Evolutionary conservation across 2,797 vertebrate species (phyloP).

Genomic region (Sebastes itinus): DNA sequence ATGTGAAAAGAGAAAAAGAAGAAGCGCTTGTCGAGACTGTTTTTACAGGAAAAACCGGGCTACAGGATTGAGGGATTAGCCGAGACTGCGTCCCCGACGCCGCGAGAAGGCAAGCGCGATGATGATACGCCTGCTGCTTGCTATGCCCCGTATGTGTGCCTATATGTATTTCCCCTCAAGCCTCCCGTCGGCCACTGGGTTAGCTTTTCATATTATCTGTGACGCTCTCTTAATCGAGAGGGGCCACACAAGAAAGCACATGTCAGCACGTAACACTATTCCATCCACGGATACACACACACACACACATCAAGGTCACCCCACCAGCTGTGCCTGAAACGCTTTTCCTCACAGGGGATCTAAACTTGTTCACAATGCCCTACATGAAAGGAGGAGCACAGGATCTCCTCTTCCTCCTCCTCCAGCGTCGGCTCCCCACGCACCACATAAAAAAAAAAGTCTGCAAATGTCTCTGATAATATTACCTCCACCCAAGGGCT

Average conservation of each 20-base stretch:
- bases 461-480: conserved; percentile 30
- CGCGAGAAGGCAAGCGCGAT: conserved; percentile 38
- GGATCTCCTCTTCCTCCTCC: conserved; percentile 44
- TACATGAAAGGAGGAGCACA: conserved; percentile 58
- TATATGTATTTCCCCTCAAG: conserved; percentile 13
- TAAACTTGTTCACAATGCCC: conserved; percentile 64
- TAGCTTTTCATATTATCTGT: conserved; percentile 61
- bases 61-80: conserved; percentile 70
- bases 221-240: conserved; percentile 60
- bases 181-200: conserved; percentile 31
- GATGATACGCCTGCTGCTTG: conserved; percentile 59
- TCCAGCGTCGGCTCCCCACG: conserved; percentile 31
- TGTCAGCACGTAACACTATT: conserved; percentile 38
- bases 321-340: conserved; percentile 71
- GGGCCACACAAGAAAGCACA: conserved; percentile 48
- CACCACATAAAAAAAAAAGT: conserved; percentile 7
- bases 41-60: conserved; percentile 46
- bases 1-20: conserved; percentile 60
- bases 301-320: conserved; percentile 68
- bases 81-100: conserved; percentile 47
- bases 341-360: conserved; percentile 59
- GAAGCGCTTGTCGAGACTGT: conserved; percentile 40
- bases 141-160: background rate
- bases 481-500: conserved; percentile 25
- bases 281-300: background rate